These are phyloP conservation scores for Chaetodon auriga DNA, from an alignment of 2,113 vertebrate genomes.

Conservation along the genomic window DNA sequence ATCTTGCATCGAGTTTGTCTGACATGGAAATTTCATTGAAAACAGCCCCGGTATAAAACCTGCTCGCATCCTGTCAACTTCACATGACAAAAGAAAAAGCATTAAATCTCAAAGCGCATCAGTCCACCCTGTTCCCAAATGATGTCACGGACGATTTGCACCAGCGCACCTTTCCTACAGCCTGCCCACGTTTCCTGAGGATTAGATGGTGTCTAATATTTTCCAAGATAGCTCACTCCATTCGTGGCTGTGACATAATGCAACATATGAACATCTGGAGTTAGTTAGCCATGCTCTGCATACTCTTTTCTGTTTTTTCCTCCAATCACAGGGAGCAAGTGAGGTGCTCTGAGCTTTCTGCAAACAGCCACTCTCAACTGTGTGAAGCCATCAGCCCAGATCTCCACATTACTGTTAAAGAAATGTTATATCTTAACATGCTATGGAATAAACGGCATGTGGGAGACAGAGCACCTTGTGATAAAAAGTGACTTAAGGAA, in stretches of 20 bases:
- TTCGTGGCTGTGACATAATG: constrained; percentile 78
- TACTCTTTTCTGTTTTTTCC: constrained; percentile 15
- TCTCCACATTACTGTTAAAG: neutral
- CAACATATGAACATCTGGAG: constrained; percentile 80
- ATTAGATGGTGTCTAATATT: constrained; percentile 73
- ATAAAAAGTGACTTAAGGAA: constrained; percentile 5
- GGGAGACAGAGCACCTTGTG: neutral
- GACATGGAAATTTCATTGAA: constrained; percentile 9
- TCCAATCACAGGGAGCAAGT: constrained; percentile 37
- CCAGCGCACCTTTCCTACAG: constrained; percentile 52
- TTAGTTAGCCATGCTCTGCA: constrained; percentile 57
- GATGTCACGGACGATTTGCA: constrained; percentile 50
- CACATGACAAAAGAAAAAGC: neutral
- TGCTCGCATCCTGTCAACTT: neutral
- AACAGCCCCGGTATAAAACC: neutral
- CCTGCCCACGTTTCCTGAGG: constrained; percentile 72
- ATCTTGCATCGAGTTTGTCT: constrained; percentile 32
- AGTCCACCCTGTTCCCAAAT: constrained; percentile 12
- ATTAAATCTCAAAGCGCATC: neutral
- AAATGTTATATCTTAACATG: neutral
- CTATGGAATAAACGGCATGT: neutral
- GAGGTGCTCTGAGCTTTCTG: constrained; percentile 21
- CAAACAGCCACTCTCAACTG: constrained; percentile 13
- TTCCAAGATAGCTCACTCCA: constrained; percentile 74
- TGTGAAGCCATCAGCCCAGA: constrained; percentile 37